Evolutionary conservation across 2,888 invertebrate genomes (phyloP), one percentile per base, ranked within the genome.

Genomic region (Cryptophagus acutangulus): DNA sequence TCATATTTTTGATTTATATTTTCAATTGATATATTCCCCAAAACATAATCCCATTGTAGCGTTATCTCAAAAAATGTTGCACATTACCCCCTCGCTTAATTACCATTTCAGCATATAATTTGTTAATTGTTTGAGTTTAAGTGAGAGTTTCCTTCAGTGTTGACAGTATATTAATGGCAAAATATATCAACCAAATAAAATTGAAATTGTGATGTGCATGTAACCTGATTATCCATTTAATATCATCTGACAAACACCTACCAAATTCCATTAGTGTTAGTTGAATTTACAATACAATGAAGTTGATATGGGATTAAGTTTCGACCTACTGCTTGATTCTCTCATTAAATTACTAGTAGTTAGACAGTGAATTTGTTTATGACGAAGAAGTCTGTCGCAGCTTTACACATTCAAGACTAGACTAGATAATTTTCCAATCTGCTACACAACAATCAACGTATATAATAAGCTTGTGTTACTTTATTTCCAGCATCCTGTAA

Each of bases 381-480:
- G 12, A 26, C 18, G 33, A 48, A 48, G 48, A 31, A 45, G 48
- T 43, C 45, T 39, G 48, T 48, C 48, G 45, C 34, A 36, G 41
- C 45, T 46, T 37, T 31, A 31, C 34, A 38, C 43, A 40, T 33
- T 41, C 39, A 36, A 43, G 31, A 15, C 14, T n/a, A 20, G 49
- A 51, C 48, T 51, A 60, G 62, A 64, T 65, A 63, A 63, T 64
- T 65, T 65, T 65, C 63, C 63, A 63, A 64, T 64, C 62, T 63
- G 61, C 57, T 62, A 59, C 60, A 65, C 65, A 64, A 61, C 62
- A 65, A 65, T 64, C 63, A 60, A 57, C 55, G 52, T 50, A 47
- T 56, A 63, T 59, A 65, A 64, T 64, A 62, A 60, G 55, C 58
- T 59, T 59, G 58, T 61, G 55, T 55, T 30, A n/a, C n/a, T n/a